A percentile compares a stretch with the other conserved stretches of the same genome.
Evolutionary conservation across 1,140 invertebrate species (phyloP).

Genomic region (Pachyrhynchus sulphureomaculatus): DNA sequence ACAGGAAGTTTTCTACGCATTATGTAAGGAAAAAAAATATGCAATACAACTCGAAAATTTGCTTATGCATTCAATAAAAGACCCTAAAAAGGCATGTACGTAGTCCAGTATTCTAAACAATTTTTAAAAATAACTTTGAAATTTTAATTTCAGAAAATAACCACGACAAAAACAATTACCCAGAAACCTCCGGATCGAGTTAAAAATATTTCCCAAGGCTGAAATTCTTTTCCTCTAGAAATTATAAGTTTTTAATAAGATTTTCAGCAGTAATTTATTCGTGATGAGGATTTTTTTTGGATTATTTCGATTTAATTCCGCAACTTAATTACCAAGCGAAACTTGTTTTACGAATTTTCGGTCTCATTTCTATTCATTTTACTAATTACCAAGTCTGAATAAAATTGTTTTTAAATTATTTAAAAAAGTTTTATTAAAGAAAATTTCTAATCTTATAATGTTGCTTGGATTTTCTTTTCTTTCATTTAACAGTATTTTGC

Average conservation of each 20-base stretch:
- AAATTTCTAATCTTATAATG: too few species aligned
- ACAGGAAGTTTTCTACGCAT: too few species aligned
- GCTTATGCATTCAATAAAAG: too few species aligned
- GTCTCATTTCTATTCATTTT: slow-evolving; percentile 41
- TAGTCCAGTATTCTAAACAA: too few species aligned
- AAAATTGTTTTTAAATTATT: slow-evolving; percentile 44
- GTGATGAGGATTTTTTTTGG: slow-evolving; percentile 43
- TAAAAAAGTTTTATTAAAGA: slow-evolving; percentile 9
- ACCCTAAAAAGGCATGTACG: too few species aligned
- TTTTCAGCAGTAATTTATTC: slow-evolving; percentile 35
- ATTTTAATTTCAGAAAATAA: slow-evolving; percentile 16
- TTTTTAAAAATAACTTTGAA: too few species aligned
- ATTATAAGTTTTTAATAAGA: slow-evolving; percentile 30
- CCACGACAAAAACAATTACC: slow-evolving; percentile 16
- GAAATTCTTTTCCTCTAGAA: slow-evolving; percentile 13
- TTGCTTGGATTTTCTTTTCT: too few species aligned
- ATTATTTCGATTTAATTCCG: slow-evolving; percentile 43
- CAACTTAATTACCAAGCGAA: slow-evolving; percentile 39
- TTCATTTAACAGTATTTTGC: too few species aligned
- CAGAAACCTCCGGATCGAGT: slow-evolving; percentile 19
- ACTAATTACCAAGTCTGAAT: slow-evolving; percentile 40
- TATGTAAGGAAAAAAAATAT: too few species aligned
- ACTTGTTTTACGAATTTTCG: slow-evolving; percentile 42
- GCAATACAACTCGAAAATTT: too few species aligned
- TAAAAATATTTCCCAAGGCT: slow-evolving; percentile 19